Percentiles rank a stretch among this genome's conserved stretches.
phyloP scores from a whole-genome alignment of 1,140 invertebrate genomes.

The Scaptomyza hsui region DNA sequence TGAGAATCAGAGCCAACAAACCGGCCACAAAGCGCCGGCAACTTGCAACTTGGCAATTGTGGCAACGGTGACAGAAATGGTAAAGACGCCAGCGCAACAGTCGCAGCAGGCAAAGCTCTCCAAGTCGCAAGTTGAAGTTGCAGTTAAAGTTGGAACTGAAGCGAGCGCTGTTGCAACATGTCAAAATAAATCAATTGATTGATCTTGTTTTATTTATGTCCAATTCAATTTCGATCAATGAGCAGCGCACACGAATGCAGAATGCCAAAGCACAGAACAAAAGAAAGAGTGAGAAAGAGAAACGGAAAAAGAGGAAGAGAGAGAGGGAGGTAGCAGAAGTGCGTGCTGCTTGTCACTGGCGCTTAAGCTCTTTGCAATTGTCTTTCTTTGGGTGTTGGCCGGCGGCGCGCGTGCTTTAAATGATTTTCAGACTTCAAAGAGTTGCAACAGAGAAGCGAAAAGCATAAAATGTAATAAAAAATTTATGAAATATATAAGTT shows the following conservation, averaged over 20 bases:
- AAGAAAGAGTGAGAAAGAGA: neutral
- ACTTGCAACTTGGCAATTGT: slow-evolving; percentile 1
- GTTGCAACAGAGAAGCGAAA: neutral
- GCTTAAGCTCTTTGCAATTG: slow-evolving; percentile 37
- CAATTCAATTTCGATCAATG: slow-evolving; percentile 84
- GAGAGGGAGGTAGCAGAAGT: neutral
- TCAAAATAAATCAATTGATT: slow-evolving; percentile 84
- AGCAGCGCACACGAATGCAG: slow-evolving; percentile 78
- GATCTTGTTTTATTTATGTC: slow-evolving; percentile 84
- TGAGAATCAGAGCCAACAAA: slow-evolving; percentile 33
- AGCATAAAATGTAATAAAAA: too few relatives aligned
- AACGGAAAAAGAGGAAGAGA: neutral
- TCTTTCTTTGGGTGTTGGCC: slow-evolving; percentile 29
- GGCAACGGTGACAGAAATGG: slow-evolving; percentile 14
- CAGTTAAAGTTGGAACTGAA: slow-evolving; percentile 20
- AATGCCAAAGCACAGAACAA: slow-evolving; percentile 51
- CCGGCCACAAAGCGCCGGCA: slow-evolving; percentile 29
- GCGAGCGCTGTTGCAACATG: slow-evolving; percentile 78
- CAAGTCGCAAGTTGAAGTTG: slow-evolving; percentile 17
- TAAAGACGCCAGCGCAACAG: slow-evolving; percentile 58
- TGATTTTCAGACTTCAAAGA: slow-evolving; percentile 21
- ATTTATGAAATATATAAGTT: too few relatives aligned
- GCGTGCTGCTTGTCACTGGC: slow-evolving; percentile 53
- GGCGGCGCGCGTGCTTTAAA: slow-evolving; percentile 59
- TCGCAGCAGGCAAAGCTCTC: slow-evolving; percentile 44